These are phyloP conservation scores for Atlantisia rogersi DNA, from an alignment of 2,113 vertebrate genomes.

Conservation along the genomic window DNA sequence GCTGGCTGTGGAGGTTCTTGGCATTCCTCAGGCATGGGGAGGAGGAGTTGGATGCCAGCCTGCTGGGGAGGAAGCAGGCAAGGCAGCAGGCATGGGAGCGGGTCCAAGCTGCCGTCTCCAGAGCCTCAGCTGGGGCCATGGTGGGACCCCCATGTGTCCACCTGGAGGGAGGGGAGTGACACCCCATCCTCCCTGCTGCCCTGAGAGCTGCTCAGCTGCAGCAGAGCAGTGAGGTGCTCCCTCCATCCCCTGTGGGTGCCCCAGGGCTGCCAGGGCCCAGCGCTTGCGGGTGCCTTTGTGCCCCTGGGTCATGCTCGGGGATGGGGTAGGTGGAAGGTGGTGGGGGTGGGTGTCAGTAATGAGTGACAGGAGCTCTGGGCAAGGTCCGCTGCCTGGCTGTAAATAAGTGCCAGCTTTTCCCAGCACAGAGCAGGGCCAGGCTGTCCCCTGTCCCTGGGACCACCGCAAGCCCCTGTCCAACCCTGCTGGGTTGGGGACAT, in stretches of 20 bases:
- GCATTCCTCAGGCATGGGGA: not conserved
- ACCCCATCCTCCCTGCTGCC: not conserved
- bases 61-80: accelerated
- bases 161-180: not conserved
- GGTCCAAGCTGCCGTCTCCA: not conserved
- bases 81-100: no score
- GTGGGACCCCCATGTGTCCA: accelerated
- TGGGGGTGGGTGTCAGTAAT: no score
- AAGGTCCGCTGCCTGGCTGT: not conserved
- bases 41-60: no score
- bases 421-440: accelerated
- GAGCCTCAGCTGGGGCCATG: no score
- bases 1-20: not conserved
- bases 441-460: not conserved
- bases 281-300: not conserved
- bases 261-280: no score
- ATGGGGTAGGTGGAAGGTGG: not conserved
- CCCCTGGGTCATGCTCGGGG: not conserved
- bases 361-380: not conserved
- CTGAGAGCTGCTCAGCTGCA: not conserved
- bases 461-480: not conserved
- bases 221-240: accelerated
- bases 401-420: not conserved
- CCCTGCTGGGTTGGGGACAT: accelerated
- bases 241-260: not conserved